These are phyloP conservation scores for Seira ritae DNA, from an alignment of 2,888 invertebrate genomes.

Conservation along the genomic window DNA sequence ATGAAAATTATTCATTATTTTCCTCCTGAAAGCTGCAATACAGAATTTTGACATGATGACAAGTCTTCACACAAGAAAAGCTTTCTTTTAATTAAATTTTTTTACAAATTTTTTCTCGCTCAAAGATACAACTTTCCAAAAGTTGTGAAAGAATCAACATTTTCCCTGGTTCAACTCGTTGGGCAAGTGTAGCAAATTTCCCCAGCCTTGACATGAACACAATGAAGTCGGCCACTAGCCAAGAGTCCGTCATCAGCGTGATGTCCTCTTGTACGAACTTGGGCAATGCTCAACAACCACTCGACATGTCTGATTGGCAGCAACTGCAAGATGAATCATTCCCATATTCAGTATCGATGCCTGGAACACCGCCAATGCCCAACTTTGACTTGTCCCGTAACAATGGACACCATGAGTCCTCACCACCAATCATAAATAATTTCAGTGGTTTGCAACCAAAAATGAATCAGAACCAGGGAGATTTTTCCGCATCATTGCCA, in stretches of 20 bases:
- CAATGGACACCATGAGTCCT: conserved; percentile 59
- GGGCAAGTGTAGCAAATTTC: conserved; percentile 69
- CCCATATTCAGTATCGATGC: conserved; percentile 58
- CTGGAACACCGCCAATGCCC: conserved; percentile 61
- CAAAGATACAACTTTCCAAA: conserved; percentile 66
- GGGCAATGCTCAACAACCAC: conserved; percentile 39
- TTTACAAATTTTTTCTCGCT: conserved; percentile 20
- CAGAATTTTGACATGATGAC: no score
- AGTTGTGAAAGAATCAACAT: conserved; percentile 69
- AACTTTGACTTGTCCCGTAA: conserved; percentile 60
- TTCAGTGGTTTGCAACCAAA: conserved; percentile 42
- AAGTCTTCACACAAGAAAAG: no score
- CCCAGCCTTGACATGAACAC: conserved; percentile 66
- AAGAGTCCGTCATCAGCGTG: conserved; percentile 64
- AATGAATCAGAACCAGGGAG: conserved; percentile 19
- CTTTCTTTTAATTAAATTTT: conserved; percentile 16
- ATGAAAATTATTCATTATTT: no score
- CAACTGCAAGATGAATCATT: conserved; percentile 35
- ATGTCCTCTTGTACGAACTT: conserved; percentile 66
- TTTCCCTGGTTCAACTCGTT: conserved; percentile 65
- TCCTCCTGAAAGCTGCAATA: no score
- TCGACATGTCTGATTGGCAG: conserved; percentile 59
- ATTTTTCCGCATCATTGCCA: conserved; percentile 46
- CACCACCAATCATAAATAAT: conserved; percentile 55
- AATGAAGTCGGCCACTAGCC: conserved; percentile 65